Base-by-base conservation (phyloP, 2,797 vertebrate genomes). In the Brachyrhaphis roseni region DNA sequence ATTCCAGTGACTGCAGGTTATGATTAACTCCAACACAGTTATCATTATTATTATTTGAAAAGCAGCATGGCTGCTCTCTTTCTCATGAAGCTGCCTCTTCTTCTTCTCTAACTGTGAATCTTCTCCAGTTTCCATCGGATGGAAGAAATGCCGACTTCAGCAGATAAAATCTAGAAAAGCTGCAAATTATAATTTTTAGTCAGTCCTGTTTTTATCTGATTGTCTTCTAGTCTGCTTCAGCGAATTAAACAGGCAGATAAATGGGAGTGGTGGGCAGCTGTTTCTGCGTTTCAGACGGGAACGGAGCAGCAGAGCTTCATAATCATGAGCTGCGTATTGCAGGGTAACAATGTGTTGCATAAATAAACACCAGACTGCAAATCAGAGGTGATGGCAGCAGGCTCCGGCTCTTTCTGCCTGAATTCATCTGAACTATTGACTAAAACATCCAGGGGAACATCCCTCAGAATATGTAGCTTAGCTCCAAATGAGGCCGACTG, bases 81-180 rank as follows among this genome's bases (percentile, higher is more conserved):
- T 49, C 53, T 36, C 80, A 39, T 36, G 7, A 39, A 74, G 68
- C 82, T 79, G 72, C 23, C 78, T 81, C 75, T 53, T 62, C n/a
- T 15, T 39, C 20, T 55, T 82, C 73, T 71, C 41, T 43, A 74
- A 82, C 82, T 43, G 78, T 88, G 80, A 59, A 83, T 91, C 86
- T 81, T 70, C 31, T 36, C 76, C 76, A 53, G 55, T 31, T 62
- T 78, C 84, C 79, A 84, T 78, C 74, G 78, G 81, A 78, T 34
- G 43, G 41, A 71, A 23, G 41, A 43, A 71, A 43, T 28, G 75
- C 59, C 77, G 39, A 78, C 57, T 43, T 23, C 45, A 71, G 79
- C 5, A 73, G 76, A 78, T 62, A 36, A 68, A 45, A 55, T 31
- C 4, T 55, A 41, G 43, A 70, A 78, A 78, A 45, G 26, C n/a